Evolutionary conservation across 2,113 vertebrate genomes (phyloP), one percentile per base, ranked within the genome.

Genomic region (Odocoileus hemionus): DNA sequence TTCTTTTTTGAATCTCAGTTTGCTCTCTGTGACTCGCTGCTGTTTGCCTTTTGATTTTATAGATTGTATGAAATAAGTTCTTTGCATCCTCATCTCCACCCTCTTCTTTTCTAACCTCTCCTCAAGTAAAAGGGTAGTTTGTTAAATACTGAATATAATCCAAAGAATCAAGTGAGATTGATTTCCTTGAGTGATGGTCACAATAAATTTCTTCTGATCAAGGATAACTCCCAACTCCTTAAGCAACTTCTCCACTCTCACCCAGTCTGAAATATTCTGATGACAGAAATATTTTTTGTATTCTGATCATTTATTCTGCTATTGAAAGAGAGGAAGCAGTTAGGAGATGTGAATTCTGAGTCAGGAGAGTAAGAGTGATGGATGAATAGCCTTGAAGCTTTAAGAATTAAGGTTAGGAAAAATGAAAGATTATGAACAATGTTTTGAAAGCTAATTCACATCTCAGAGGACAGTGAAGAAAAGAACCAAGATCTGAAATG

Each of bases 31-130:
- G 91, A 58, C 50, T 85, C 74, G 30, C 60, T 95, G 43, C 50
- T 96, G 93, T 91, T 21, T 96, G 52, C 61, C 85, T 97, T 96
- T 96, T 89, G 88, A 95, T 96, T 61, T 97, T 60, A 92, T 74
- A 74, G 54, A 95, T 93, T 7, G 9, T 39, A 47, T 67, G 21
- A 83, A 85, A 85, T 58, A 89, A 89, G 45, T 52, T 83, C 54
- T 94, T 95, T 95, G 26, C 33, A 83, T 86, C 13, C 45, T 80
- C 7, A 78, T 28, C 16, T 89, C 7, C 10, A 25, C 9, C 13
- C 0, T 43, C 39, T 86, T 91, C 50, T 30, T 96, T 76, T 64
- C 55, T 58, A n/a, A 60, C 16, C 12, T 86, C 67, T 91, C 61
- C 39, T 61, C 60, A 54, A 91, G 57, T 60, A 70, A 96, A 87